Evolutionary conservation across 1,140 invertebrate genomes (phyloP).

Genomic region (Homalodisca vitripennis): DNA sequence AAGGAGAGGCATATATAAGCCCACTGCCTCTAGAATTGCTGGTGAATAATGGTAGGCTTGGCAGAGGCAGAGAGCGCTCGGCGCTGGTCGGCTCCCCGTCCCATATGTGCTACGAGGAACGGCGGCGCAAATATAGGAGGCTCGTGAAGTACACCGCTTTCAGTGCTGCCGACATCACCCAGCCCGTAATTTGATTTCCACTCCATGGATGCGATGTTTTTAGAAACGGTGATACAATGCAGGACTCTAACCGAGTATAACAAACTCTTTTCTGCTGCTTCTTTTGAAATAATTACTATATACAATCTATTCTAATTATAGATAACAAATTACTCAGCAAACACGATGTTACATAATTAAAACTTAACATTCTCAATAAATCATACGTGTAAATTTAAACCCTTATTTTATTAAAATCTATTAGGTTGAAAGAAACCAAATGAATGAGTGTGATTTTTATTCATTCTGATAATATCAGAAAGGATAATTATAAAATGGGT

Average conservation of each 20-base stretch:
- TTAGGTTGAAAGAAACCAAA: too few species aligned
- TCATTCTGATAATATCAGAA: too few species aligned
- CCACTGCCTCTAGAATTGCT: conserved; percentile 9
- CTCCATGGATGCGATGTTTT: conserved; percentile 23
- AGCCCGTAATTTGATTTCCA: conserved; percentile 9
- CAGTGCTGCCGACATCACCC: conserved; percentile 30
- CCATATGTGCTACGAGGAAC: conserved; percentile 30
- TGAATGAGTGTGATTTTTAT: too few species aligned
- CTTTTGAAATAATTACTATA: not conserved
- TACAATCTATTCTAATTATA: too few species aligned
- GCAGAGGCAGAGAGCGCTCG: conserved; percentile 1
- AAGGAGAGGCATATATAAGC: too few species aligned
- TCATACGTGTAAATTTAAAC: too few species aligned
- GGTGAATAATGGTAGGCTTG: conserved; percentile 29
- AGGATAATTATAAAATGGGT: too few species aligned
- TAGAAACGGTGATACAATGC: conserved; percentile 9
- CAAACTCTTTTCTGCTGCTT: too few species aligned
- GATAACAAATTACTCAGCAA: too few species aligned
- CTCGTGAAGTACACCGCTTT: conserved; percentile 31
- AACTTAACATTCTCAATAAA: too few species aligned
- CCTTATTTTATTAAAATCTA: too few species aligned
- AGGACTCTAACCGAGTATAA: not conserved
- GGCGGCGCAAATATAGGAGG: conserved; percentile 40
- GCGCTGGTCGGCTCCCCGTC: conserved; percentile 22
- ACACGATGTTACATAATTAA: too few species aligned